Evolutionary conservation across 2,888 invertebrate genomes (phyloP), one percentile per base, ranked within the genome.

Genomic region (Zaprionus lineosus): DNA sequence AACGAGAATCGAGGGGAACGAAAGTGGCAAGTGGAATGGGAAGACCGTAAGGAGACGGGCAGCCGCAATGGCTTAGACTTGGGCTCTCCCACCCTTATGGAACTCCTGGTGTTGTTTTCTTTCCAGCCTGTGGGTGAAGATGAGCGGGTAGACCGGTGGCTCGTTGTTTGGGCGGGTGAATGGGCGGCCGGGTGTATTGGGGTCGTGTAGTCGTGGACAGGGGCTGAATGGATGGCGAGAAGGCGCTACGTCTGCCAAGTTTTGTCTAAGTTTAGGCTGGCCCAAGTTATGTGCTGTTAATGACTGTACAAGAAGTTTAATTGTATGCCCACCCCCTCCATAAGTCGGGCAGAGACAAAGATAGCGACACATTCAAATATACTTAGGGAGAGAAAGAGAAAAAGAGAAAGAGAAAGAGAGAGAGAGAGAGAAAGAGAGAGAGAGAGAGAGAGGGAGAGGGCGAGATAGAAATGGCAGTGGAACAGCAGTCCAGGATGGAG

Each of bases 261-360:
- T 82, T 56, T 41, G 76, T 59, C 76, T 55, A 61, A 78, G 60
- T 48, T 55, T 58, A 53, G 65, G 53, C 79, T 46, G 62, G 59
- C 34, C 74, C 67, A 63, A 72, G 86, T 86, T 78, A 78, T 78
- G 84, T 86, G 77, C 77, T 78, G 77, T 78, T 78, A 78, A 78
- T 78, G 86, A 84, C 77, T 86, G 77, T 86, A 78, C 86, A 78
- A 86, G 84, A 86, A 78, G 68, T 78, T 86, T 86, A 86, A 78
- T 86, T 86, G 84, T 82, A 65, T 52, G 82, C 51, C 62, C 81
- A 57, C 47, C 56, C 62, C 81, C 55, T 44, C 56, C 76, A 33
- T 58, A 59, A 58, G 53, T 26, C 29, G 33, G 15, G 33, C 50
- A 26, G 26, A 52, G 33, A 46, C 44, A 36, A 26, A 40, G 47